Base-by-base conservation (phyloP, 2,797 vertebrate species). In the Crocodylus rhombifer region DNA sequence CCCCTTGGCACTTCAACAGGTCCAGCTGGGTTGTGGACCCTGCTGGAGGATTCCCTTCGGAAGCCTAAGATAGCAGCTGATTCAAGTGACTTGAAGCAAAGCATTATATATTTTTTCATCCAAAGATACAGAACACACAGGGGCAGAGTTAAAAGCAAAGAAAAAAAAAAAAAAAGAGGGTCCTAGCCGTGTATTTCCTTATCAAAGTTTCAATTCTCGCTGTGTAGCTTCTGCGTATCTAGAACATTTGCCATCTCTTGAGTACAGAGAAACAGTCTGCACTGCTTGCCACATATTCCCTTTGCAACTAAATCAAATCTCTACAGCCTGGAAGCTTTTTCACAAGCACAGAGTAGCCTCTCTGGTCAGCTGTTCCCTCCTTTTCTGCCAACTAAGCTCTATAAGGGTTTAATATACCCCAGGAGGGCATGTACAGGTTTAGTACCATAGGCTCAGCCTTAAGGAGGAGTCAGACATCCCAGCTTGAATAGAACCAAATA, bases 261-360 rank as follows among this genome's bases (percentile, higher is more conserved):
- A 42, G 61, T 25, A 62, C 14, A 25, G 65, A 73, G 75, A 36
- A 58, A 42, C 20, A 16, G 20, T 63, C 51, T 4, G 28, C 5
- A 0, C 36, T 2, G 14, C 65, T 12, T 4, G n/a, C 81, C 58
- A 51, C 21, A 55, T 42, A 42, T 42, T 42, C 42, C 42, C 42
- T 42, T 42, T 42, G 42, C 42, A 42, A 9, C 42, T 42, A 42
- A 42, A 42, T 17, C 1, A n/a, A 1, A n/a, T 28, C 60, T 23
- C 78, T 42, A 69, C 78, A 4, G 0, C 18, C 14, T 17, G 42
- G 42, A 42, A 42, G 26, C 65, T 64, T 90, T 42, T 56, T 77
- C 7, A 0, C 14, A 20, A 62, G 26, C 15, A 21, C 5, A 4
- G 6, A 0, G 1, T 9, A 65, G 26, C 78, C 71, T 17, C 42